phyloP scores from a whole-genome alignment of 2,113 vertebrate species.

The Urocitellus parryii region DNA sequence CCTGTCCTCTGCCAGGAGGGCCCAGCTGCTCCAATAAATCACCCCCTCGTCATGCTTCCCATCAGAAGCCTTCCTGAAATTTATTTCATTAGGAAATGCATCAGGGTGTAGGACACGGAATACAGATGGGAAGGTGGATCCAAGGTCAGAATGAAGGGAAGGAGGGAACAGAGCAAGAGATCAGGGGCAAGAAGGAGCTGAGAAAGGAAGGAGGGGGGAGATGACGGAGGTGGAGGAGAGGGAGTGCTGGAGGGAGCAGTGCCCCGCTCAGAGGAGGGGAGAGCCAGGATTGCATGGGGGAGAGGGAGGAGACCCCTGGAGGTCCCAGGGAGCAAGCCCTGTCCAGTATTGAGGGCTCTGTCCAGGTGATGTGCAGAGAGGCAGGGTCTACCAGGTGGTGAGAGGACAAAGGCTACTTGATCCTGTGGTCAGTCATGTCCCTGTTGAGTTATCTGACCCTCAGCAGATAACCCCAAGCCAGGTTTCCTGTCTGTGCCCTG shows the following conservation, averaged over 20 bases:
- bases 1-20: not conserved
- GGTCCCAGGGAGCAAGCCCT: not conserved
- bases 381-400: not conserved
- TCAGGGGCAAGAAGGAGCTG: not conserved
- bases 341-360: not conserved
- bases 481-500: not conserved
- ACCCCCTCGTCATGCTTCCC: slow-evolving; percentile 35
- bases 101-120: not conserved
- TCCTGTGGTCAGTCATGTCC: not conserved
- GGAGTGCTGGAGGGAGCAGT: accelerated
- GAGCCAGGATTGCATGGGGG: not conserved
- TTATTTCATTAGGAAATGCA: slow-evolving; percentile 60
- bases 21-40: slow-evolving; percentile 65
- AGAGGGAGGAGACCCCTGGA: not conserved
- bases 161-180: not conserved
- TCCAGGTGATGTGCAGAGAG: not conserved
- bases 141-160: not conserved
- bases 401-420: not conserved
- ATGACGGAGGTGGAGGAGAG: accelerated
- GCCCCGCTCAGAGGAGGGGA: not conserved
- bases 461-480: not conserved
- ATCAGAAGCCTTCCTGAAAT: slow-evolving; percentile 44
- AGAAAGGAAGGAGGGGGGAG: not conserved
- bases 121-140: not conserved
- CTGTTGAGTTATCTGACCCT: not conserved